phyloP scores from a whole-genome alignment of 2,888 invertebrate genomes.

The Erebia ligea region DNA sequence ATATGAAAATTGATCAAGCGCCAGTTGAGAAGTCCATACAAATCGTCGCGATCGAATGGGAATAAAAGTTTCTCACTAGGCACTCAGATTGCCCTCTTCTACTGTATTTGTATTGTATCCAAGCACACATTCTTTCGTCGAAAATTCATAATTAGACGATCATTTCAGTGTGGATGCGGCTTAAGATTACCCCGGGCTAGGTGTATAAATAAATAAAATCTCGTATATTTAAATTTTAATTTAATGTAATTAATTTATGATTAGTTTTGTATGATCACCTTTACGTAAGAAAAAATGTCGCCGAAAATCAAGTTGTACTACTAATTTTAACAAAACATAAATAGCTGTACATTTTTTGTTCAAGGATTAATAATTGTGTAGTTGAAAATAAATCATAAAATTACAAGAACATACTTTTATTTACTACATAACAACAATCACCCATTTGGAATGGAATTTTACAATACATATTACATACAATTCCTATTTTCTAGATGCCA shows the following conservation, averaged over 20 bases:
- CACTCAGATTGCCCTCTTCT: no score
- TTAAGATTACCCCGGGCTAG: background rate
- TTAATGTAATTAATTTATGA: constrained; percentile 1
- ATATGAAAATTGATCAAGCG: no score
- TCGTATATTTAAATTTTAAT: background rate
- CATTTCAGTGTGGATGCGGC: background rate
- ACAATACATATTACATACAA: background rate
- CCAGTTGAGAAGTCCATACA: no score
- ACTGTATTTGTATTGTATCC: background rate
- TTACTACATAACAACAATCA: constrained; percentile 33
- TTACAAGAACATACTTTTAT: constrained; percentile 36
- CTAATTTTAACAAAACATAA: background rate
- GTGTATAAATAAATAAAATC: background rate
- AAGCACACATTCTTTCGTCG: background rate
- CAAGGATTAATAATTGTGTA: constrained; percentile 34
- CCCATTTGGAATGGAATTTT: background rate
- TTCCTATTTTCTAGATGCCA: no score
- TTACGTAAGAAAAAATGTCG: background rate
- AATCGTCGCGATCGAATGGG: no score
- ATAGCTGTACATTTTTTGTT: constrained; percentile 19
- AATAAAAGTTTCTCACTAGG: no score
- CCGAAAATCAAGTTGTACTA: background rate
- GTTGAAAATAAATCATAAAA: constrained; percentile 46
- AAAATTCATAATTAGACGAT: background rate
- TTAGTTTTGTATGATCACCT: background rate